Evolutionary conservation across 2,888 invertebrate species (phyloP).

Genomic region (Synanthedon myopaeformis): DNA sequence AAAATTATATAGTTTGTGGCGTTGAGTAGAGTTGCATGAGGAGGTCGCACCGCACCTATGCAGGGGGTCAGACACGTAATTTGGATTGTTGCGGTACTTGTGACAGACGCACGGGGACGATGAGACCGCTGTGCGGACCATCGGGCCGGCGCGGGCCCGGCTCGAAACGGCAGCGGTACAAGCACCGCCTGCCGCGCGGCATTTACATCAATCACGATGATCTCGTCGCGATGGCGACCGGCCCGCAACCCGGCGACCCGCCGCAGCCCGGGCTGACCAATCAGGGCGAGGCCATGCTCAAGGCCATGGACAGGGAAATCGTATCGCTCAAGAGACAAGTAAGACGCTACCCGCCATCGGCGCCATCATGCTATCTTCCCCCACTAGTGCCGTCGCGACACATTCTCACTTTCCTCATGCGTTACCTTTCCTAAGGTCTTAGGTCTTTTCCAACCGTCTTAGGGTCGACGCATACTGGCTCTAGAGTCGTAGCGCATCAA

Average conservation of each 20-base stretch:
- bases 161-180: slow-evolving; percentile 69
- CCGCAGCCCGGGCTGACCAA: slow-evolving; percentile 63
- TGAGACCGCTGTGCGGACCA: slow-evolving; percentile 84
- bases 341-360: slow-evolving; percentile 66
- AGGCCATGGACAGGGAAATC: slow-evolving; percentile 93
- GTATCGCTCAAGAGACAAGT: slow-evolving; percentile 96
- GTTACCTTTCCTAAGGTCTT: slow-evolving; percentile 5
- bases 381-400: slow-evolving; percentile 37
- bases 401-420: slow-evolving; percentile 44
- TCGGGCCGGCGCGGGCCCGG: slow-evolving; percentile 69
- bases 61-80: slow-evolving; percentile 23
- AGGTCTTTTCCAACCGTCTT: too few relatives aligned
- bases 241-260: slow-evolving; percentile 73
- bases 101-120: slow-evolving; percentile 82
- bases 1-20: neutral
- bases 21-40: neutral
- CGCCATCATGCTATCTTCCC: slow-evolving; percentile 14
- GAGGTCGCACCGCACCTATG: slow-evolving; percentile 1
- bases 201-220: slow-evolving; percentile 99
- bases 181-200: slow-evolving; percentile 93
- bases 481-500: too few relatives aligned
- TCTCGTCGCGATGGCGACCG: slow-evolving; percentile 89
- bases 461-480: too few relatives aligned
- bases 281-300: slow-evolving; percentile 86
- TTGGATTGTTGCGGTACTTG: slow-evolving; percentile 51